Percentiles rank a stretch among this genome's conserved stretches.
phyloP scores from a whole-genome alignment of 2,113 vertebrate species.

The Perccottus glenii region DNA sequence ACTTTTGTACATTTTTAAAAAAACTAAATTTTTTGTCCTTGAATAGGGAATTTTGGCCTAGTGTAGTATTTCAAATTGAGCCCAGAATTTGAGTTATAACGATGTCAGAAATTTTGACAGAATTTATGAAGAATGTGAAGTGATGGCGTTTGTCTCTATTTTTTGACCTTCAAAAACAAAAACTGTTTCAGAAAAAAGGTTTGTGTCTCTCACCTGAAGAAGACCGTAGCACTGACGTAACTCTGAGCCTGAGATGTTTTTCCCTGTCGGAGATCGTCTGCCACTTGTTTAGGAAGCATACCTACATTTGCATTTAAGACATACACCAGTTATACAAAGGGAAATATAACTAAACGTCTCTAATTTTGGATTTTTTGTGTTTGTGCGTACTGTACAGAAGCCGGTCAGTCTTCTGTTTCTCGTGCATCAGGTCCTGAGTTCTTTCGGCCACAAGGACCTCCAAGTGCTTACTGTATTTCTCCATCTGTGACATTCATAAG shows the following conservation, averaged over 20 bases:
- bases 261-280: constrained; percentile 85
- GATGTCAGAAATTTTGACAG: too few species aligned
- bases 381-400: constrained; percentile 84
- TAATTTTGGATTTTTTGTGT: constrained; percentile 6
- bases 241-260: constrained; percentile 82
- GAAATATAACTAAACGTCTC: too few species aligned
- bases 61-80: too few species aligned
- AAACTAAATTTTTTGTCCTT: too few species aligned
- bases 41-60: too few species aligned
- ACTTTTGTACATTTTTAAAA: too few species aligned
- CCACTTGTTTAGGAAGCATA: constrained; percentile 86
- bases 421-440: constrained; percentile 85
- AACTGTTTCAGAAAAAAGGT: not conserved
- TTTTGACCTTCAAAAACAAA: too few species aligned
- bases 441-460: constrained; percentile 86
- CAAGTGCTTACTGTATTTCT: constrained; percentile 91
- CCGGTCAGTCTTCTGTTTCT: constrained; percentile 86
- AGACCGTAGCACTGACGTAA: constrained; percentile 84
- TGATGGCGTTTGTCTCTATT: too few species aligned
- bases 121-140: too few species aligned
- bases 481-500: constrained; percentile 77
- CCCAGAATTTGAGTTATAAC: too few species aligned
- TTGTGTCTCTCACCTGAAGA: constrained; percentile 81
- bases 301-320: constrained; percentile 63
- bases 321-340: not conserved